Conservation (phyloP, 1,140 invertebrate species). For the Lepidurus apus region DNA sequence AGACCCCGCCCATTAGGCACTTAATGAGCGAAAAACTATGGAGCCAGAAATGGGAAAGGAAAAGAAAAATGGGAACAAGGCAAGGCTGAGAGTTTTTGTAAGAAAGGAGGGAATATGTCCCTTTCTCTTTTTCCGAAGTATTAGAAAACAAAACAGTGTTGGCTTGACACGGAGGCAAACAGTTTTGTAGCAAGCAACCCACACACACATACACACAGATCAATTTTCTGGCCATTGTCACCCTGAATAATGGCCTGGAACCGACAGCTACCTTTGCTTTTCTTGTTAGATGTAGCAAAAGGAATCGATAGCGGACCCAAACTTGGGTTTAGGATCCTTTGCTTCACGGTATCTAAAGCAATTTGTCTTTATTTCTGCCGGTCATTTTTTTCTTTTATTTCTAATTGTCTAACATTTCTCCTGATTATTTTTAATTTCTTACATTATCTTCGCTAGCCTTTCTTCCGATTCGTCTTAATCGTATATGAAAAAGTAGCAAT, state of each 20-base stretch:
- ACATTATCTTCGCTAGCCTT: no score
- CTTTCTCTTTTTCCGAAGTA: no score
- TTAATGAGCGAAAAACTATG: no score
- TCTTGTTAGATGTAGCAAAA: no score
- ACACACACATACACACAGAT: not conserved
- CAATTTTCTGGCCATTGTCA: constrained; percentile 3
- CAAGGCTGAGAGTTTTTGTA: not conserved
- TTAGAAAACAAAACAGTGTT: not conserved
- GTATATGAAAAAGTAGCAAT: no score
- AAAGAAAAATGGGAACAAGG: no score
- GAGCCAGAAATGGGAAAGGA: no score
- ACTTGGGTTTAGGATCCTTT: not conserved
- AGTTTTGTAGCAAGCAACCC: not conserved
- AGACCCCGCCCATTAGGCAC: no score
- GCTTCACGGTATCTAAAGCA: not conserved
- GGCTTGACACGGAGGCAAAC: not conserved
- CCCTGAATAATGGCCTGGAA: constrained; percentile 17
- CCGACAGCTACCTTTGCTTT: not conserved
- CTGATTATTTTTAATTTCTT: no score
- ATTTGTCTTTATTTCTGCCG: not conserved
- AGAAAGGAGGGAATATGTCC: not conserved
- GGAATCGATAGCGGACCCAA: not conserved
- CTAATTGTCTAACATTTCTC: no score
- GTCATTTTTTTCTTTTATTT: not conserved
- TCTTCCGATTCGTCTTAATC: no score